phyloP scores from a whole-genome alignment of 2,888 invertebrate genomes.

The Gymnocheta viridis region DNA sequence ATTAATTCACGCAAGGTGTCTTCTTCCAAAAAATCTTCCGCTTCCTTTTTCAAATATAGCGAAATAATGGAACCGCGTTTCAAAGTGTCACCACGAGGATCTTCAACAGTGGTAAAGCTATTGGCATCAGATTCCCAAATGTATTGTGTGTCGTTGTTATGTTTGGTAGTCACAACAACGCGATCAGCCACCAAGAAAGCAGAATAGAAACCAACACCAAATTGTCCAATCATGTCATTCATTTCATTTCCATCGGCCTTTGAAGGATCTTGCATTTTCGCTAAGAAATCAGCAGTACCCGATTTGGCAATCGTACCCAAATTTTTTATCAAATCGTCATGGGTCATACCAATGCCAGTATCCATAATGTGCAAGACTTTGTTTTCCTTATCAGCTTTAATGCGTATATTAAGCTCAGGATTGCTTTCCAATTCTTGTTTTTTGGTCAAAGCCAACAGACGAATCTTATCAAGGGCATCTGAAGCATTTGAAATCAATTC shows the following conservation, averaged over 20 bases:
- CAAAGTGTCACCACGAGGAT: constrained; percentile 96
- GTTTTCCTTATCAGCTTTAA: constrained; percentile 95
- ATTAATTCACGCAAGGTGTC: constrained; percentile 95
- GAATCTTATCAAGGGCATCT: constrained; percentile 99
- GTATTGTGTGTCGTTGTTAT: constrained; percentile 96
- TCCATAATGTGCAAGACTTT: constrained; percentile 96
- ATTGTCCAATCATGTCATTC: constrained; percentile 99
- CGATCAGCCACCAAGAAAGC: constrained; percentile 98
- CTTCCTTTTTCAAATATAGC: constrained; percentile 97
- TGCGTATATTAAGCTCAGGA: constrained; percentile 93
- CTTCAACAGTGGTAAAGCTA: constrained; percentile 93
- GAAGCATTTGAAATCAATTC: constrained; percentile 99
- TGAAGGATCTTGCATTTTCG: constrained; percentile 90
- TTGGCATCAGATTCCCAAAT: constrained; percentile 99
- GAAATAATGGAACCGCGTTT: constrained; percentile 94
- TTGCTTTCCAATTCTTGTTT: constrained; percentile 89
- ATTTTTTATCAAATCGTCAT: constrained; percentile 95
- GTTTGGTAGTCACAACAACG: constrained; percentile 97
- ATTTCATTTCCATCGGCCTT: constrained; percentile 86
- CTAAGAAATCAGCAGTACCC: constrained; percentile 97
- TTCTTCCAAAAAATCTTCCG: constrained; percentile 96
- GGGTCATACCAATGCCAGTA: constrained; percentile 99
- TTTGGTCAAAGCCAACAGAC: constrained; percentile 95
- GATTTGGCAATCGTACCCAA: constrained; percentile 99
- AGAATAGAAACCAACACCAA: constrained; percentile 99